Base-by-base conservation (phyloP, 2,797 vertebrate species). In the Channallabes apus region DNA sequence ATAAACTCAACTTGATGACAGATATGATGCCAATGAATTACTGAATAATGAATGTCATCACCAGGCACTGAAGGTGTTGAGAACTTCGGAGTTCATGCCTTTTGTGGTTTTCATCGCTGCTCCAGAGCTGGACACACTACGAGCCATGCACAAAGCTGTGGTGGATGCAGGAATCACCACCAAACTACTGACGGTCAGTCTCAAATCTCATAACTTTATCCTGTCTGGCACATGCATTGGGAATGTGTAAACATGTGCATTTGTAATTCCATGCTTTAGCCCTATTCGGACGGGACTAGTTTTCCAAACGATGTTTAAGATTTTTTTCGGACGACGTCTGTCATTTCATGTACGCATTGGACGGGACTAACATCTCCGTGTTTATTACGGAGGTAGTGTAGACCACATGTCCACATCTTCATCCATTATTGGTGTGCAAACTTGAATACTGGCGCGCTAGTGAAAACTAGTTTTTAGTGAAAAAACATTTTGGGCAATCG, bases 91-190 rank as follows among this genome's bases (percentile, higher is more conserved):
- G 92, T 99, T 99, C 89, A 98, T 99, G 97, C 98, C 98, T 17
- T 99, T 98, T 12, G 98, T 99, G 81, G 98, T 99, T 73, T 99
- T 99, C 84, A 98, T 99, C 85, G 98, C 98, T 88, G 97, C 98
- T 91, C 98, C 98, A 1, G 97, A 98, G 87, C 90, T 99, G 86
- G 98, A 99, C 87, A 99, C 96, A 0, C 85, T 99, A 81, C 95
- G 98, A 91, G 96, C 96, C 67, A 99, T 99, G 98, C 98, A 99
- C 94, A 98, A 97, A 93, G 98, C 98, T 73, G 98, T 99, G 87
- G 94, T 99, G 81, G 97, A 99, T 89, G 97, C 98, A 83, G 98
- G 98, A 87, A 97, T 99, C 85, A 98, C 97, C 80, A 99, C 98
- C 90, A 99, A 99, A 93, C 96, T 98, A 86, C 95, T 99, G 90